Evolutionary conservation across 2,797 vertebrate genomes (phyloP), one percentile per base, ranked within the genome.

Genomic region (Aselliscus stoliczkanus): DNA sequence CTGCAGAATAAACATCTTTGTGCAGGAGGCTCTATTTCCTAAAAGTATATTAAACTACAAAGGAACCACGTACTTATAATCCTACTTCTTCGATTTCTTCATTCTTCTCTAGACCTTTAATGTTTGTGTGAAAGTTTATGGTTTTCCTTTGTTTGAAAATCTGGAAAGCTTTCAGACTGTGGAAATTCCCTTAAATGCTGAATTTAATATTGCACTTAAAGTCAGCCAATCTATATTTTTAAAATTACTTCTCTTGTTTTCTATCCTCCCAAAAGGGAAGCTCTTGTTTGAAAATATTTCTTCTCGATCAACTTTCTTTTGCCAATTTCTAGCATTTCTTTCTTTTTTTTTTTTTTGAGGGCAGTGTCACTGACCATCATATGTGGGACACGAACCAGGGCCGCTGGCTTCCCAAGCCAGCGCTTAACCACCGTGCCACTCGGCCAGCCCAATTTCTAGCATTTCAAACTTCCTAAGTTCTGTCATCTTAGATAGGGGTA

Each of bases 301-400:
- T 87, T 96, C 94, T 96, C 91, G 76, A 60, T 95, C 70, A 97
- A 97, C 94, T 58, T 62, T 67, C 65, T 97, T 84, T 95, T 96
- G 54, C 90, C 88, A 0, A 80, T 37, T 34, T 93, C 58, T 95
- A 75, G 86, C 54, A 88, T 95, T 94, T 8, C 54, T n/a, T n/a
- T n/a, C n/a, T n/a, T n/a, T n/a, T n/a, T n/a, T n/a, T n/a, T n/a
- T n/a, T n/a, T n/a, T n/a, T n/a, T n/a, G n/a, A n/a, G n/a, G n/a
- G n/a, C n/a, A n/a, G n/a, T n/a, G n/a, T n/a, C n/a, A n/a, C n/a
- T n/a, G n/a, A n/a, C n/a, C n/a, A n/a, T n/a, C n/a, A n/a, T n/a
- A n/a, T n/a, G n/a, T n/a, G n/a, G n/a, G n/a, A n/a, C n/a, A n/a
- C n/a, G n/a, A n/a, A n/a, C n/a, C n/a, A n/a, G n/a, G n/a, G n/a